Evolutionary conservation across 2,888 invertebrate species (phyloP).

Genomic region (Drosophila infuscata): DNA sequence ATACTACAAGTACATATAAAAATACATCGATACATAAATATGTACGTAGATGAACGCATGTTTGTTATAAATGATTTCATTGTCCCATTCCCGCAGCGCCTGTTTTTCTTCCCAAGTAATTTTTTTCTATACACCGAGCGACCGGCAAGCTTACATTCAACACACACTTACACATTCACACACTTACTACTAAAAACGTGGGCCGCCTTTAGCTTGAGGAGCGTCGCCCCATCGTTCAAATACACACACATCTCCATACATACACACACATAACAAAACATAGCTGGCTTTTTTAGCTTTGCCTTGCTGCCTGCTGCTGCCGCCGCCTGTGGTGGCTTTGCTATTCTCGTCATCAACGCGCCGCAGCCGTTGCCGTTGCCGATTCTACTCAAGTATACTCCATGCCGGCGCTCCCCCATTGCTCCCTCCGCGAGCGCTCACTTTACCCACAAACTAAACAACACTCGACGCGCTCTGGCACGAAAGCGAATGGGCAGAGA

Average conservation of each 20-base stretch:
- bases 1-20: neutral
- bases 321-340: slow-evolving; percentile 58
- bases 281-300: slow-evolving; percentile 56
- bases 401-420: slow-evolving; percentile 14
- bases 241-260: neutral
- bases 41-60: slow-evolving; percentile 17
- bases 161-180: slow-evolving; percentile 17
- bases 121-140: slow-evolving; percentile 66
- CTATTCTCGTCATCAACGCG: slow-evolving; percentile 75
- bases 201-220: slow-evolving; percentile 57
- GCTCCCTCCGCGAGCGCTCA: slow-evolving; percentile 27
- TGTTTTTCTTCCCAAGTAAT: slow-evolving; percentile 73
- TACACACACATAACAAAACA: slow-evolving; percentile 34
- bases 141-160: slow-evolving; percentile 49
- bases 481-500: slow-evolving; percentile 49
- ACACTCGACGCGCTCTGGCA: slow-evolving; percentile 50
- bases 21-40: neutral
- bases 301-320: slow-evolving; percentile 47
- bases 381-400: slow-evolving; percentile 69
- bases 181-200: slow-evolving; percentile 45
- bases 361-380: slow-evolving; percentile 39
- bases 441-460: slow-evolving; percentile 47
- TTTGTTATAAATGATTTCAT: slow-evolving; percentile 75
- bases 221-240: slow-evolving; percentile 58
- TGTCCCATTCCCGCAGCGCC: slow-evolving; percentile 65